Conservation (phyloP, 2,113 vertebrate species). For the Struthidea cinerea region DNA sequence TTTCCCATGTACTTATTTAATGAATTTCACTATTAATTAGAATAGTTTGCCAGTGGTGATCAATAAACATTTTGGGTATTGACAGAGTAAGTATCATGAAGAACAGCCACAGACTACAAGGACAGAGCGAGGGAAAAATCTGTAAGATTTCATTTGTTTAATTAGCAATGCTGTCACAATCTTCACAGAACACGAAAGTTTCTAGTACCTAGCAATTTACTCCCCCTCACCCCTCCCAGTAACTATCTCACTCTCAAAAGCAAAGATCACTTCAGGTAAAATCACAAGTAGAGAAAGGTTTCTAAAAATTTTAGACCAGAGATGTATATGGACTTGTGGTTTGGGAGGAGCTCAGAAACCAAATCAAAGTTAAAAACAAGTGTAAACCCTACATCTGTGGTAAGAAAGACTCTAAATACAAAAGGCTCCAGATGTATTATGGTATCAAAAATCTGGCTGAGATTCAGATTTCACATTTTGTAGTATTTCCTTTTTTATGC, state of each 20-base stretch:
- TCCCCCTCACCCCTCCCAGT: not conserved
- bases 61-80: not conserved
- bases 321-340: accelerated
- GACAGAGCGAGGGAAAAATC: not conserved
- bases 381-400: not conserved
- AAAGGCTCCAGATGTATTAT: not conserved
- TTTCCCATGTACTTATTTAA: not conserved
- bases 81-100: not conserved
- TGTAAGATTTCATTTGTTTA: not conserved
- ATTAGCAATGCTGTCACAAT: not conserved
- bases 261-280: not conserved
- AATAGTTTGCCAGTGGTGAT: not conserved
- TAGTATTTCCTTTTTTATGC: not conserved
- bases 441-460: not conserved
- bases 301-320: not conserved
- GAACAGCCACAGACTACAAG: not conserved
- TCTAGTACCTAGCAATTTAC: not conserved
- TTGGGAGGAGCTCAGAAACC: not conserved
- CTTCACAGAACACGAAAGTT: not conserved
- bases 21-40: not conserved
- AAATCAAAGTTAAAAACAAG: not conserved
- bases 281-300: not conserved
- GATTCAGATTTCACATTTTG: not conserved
- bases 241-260: not conserved
- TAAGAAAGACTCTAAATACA: not conserved